phyloP scores from a whole-genome alignment of 1,140 invertebrate genomes.

The Ephestia elutella region DNA sequence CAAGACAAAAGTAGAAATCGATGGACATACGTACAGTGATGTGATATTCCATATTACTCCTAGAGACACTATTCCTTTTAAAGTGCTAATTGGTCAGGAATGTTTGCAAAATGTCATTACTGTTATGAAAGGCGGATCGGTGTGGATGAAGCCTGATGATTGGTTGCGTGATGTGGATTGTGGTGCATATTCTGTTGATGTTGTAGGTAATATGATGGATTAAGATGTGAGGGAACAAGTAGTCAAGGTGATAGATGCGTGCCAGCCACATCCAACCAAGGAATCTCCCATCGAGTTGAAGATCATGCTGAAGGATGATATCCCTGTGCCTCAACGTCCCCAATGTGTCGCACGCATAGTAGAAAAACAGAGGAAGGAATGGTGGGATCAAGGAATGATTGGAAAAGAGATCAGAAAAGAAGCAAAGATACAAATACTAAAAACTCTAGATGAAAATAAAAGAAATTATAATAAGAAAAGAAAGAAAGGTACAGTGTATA shows the following conservation, averaged over 20 bases:
- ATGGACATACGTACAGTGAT: not conserved
- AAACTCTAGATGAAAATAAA: no score
- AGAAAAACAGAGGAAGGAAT: constrained; percentile 35
- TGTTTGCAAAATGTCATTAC: not conserved
- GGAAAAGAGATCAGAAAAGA: no score
- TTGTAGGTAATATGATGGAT: not conserved
- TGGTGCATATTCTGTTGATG: not conserved
- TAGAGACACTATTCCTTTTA: constrained; percentile 2
- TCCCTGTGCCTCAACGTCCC: constrained; percentile 30
- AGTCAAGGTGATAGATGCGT: not conserved
- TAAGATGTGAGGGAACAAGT: not conserved
- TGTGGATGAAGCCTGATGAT: constrained; percentile 4
- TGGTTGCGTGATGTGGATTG: constrained; percentile 4
- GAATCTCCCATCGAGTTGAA: constrained; percentile 23
- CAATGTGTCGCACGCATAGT: constrained; percentile 30
- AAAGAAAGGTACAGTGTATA: no score
- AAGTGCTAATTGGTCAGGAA: constrained; percentile 7
- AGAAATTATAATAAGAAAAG: no score
- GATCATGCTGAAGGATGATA: constrained; percentile 29
- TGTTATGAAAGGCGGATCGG: not conserved
- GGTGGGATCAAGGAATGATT: constrained; percentile 30
- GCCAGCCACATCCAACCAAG: constrained; percentile 9
- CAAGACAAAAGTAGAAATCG: not conserved
- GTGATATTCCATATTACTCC: constrained; percentile 5
- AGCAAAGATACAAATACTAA: no score